These are phyloP conservation scores for Opisthograptis luteolata DNA, from an alignment of 2,888 invertebrate genomes.

Conservation along the genomic window DNA sequence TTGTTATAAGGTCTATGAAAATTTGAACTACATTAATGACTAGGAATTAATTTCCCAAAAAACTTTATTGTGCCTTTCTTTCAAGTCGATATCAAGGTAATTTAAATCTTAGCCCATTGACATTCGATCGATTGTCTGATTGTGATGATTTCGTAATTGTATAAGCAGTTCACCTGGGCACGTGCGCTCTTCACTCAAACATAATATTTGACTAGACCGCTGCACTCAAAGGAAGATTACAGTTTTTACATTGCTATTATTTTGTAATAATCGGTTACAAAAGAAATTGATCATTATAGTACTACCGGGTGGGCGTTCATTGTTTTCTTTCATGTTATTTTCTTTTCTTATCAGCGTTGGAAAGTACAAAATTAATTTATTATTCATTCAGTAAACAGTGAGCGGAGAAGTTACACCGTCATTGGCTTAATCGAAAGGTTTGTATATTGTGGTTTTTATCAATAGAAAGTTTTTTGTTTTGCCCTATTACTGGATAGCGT, in stretches of 20 bases:
- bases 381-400: constrained; percentile 10
- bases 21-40: constrained; percentile 31
- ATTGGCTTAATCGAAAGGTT: constrained; percentile 1
- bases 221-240: constrained; percentile 13
- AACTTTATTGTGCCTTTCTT: constrained; percentile 32
- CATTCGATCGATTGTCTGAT: constrained; percentile 30
- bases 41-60: constrained; percentile 42
- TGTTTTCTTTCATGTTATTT: constrained; percentile 10
- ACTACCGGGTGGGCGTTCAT: constrained; percentile 16
- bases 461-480: no score
- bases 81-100: constrained; percentile 8
- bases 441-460: neutral
- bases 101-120: constrained; percentile 21
- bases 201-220: constrained; percentile 35
- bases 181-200: constrained; percentile 42
- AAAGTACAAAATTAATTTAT: constrained; percentile 11
- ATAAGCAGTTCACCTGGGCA: constrained; percentile 47
- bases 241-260: constrained; percentile 33
- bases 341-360: constrained; percentile 8
- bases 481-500: no score
- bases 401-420: constrained; percentile 5
- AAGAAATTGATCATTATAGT: constrained; percentile 48
- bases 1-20: constrained; percentile 15
- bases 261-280: constrained; percentile 31
- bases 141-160: constrained; percentile 21